Evolutionary conservation across 30 jellyfish, hydroid and myxozoan genomes (phyloP), one percentile per base, ranked within the genome.

Genomic region (Chironex yamaguchii): DNA sequence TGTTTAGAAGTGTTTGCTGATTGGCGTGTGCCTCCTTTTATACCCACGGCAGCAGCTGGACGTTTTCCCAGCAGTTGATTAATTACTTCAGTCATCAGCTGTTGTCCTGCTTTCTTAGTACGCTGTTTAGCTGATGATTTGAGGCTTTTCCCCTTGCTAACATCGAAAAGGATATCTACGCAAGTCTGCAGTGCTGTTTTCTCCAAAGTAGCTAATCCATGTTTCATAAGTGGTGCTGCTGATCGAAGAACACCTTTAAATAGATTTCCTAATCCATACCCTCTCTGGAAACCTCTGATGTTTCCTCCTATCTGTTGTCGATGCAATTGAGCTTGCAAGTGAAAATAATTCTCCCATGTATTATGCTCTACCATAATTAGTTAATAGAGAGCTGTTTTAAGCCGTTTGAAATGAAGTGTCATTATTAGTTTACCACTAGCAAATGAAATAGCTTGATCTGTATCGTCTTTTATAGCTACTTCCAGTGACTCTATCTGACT

Each of bases 171-270:
- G 33, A 35, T 21, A 23, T 79, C 76, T 13, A 64, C 22, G 3
- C 89, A 75, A 6, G 89, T 79, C 11, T 29, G 22, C 77, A 79
- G 24, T 2, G 89, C 90, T 24, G 29, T 62, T 63, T 34, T 79
- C 32, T 53, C 90, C 13, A 63, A 84, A 22, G 22, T 31, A 30
- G 89, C 30, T 23, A 76, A 13, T 4, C 88, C 87, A 21, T 48
- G 87, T 31, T 52, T 22, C 11, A 79, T 28, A 9, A 30, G 71
- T 13, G 76, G 90, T 28, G 36, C 36, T 20, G 34, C 13, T 6
- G 78, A 4, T 22, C 63, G 27, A 13, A 30, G 17, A 29, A 79
- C 21, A 2, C 89, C 89, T 29, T 49, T 36, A 31, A 79, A 63
- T 14, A 79, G 2, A 24, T 67, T 31, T 14, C 89, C 89, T 14